phyloP scores from a whole-genome alignment of 2,888 invertebrate genomes.

The Polydesmus complanatus region DNA sequence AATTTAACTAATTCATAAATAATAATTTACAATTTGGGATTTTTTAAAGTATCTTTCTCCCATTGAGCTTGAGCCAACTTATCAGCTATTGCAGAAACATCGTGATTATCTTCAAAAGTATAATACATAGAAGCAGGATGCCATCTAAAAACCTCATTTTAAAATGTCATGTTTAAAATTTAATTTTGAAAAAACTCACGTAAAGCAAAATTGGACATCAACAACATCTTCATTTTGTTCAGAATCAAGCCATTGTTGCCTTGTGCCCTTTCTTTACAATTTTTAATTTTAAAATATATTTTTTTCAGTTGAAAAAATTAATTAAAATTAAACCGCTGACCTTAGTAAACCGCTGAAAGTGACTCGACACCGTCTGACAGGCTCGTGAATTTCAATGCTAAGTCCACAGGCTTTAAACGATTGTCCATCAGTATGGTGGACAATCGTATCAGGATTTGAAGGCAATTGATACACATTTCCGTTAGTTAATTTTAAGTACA shows the following conservation, averaged over 20 bases:
- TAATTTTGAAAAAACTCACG: not conserved
- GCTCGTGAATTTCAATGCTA: conserved; percentile 46
- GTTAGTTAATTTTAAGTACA: conserved; percentile 35
- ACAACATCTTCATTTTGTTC: not conserved
- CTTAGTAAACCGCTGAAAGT: conserved; percentile 52
- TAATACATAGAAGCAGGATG: not conserved
- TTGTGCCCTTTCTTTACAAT: not conserved
- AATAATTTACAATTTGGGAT: not conserved
- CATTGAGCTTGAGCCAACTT: not conserved
- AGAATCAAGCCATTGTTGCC: not conserved
- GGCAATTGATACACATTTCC: conserved; percentile 38
- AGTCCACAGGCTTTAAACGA: conserved; percentile 32
- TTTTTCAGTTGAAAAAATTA: not conserved
- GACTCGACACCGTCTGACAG: conserved; percentile 46
- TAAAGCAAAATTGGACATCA: not conserved
- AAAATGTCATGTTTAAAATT: not conserved
- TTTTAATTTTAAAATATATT: not conserved
- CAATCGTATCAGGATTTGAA: conserved; percentile 40
- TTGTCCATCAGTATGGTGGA: conserved; percentile 28
- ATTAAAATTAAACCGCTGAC: conserved; percentile 19
- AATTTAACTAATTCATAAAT: too few relatives aligned
- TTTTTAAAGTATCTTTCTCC: not conserved
- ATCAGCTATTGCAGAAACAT: not conserved
- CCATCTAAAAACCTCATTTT: not conserved
- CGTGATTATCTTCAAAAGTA: not conserved